Conservation (phyloP, 92 coral and sea anemone species). For the Micromussa lordhowensis region DNA sequence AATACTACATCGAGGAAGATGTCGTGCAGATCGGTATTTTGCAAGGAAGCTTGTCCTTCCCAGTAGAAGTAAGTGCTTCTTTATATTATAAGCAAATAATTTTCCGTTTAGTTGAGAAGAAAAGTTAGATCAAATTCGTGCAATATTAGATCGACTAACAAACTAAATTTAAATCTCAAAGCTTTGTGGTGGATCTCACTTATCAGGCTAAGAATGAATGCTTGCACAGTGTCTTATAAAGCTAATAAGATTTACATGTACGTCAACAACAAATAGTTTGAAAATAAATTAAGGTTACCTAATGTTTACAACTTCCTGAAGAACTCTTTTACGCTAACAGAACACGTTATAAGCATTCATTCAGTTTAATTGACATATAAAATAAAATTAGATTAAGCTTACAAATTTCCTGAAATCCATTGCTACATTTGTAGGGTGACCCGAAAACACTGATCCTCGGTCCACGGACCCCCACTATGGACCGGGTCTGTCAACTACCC, state of each 20-base stretch:
- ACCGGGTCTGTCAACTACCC: too few species aligned
- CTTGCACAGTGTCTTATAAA: too few species aligned
- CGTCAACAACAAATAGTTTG: background rate
- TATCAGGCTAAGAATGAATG: too few species aligned
- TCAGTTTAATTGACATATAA: too few species aligned
- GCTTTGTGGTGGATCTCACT: background rate
- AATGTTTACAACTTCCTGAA: background rate
- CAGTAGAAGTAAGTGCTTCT: conserved; percentile 75
- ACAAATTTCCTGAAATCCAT: too few species aligned
- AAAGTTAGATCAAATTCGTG: background rate
- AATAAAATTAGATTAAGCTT: too few species aligned
- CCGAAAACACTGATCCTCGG: too few species aligned
- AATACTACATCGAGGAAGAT: conserved; percentile 85
- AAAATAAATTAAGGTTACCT: background rate
- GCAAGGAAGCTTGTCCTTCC: conserved; percentile 83
- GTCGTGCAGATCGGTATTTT: conserved; percentile 86
- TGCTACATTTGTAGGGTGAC: too few species aligned
- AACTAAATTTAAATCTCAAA: background rate
- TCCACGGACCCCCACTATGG: too few species aligned
- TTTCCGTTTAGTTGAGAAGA: background rate
- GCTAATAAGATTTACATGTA: background rate
- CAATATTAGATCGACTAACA: background rate
- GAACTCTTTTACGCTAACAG: too few species aligned
- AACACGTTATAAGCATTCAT: too few species aligned
- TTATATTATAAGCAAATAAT: background rate